Conservation (phyloP, 1,140 invertebrate genomes). For the Drosophila kanapiae region DNA sequence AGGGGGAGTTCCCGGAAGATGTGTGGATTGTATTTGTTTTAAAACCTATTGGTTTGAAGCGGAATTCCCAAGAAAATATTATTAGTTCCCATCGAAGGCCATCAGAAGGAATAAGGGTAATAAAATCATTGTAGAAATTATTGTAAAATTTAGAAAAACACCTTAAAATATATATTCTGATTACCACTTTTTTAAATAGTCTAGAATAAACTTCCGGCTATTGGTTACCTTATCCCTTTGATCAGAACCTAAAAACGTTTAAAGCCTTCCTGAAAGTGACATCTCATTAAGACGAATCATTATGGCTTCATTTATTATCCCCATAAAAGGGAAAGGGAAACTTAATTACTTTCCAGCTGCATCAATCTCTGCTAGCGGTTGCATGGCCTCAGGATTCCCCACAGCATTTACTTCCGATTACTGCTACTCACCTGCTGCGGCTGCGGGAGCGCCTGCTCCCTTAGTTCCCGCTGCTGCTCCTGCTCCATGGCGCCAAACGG, state of each 20-base stretch:
- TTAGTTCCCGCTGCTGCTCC: conserved; percentile 21
- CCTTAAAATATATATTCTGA: background rate
- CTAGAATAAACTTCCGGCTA: too few species aligned
- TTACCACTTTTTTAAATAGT: background rate
- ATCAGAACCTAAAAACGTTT: background rate
- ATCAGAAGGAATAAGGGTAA: background rate
- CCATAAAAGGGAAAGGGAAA: background rate
- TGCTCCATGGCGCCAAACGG: conserved; percentile 33
- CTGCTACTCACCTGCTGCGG: conserved; percentile 65
- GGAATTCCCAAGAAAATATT: background rate
- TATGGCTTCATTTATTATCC: background rate
- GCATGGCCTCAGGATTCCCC: background rate
- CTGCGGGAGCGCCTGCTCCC: conserved; percentile 30
- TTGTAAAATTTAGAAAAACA: too few species aligned
- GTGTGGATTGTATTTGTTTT: background rate
- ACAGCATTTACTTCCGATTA: conserved; percentile 16
- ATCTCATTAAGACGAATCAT: background rate
- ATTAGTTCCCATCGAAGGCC: background rate
- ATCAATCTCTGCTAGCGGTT: background rate
- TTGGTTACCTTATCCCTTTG: too few species aligned
- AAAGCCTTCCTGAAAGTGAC: background rate
- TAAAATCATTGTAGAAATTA: background rate
- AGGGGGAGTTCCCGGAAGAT: background rate
- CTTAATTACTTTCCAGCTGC: background rate
- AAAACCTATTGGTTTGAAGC: background rate